Conservation (phyloP, 1,140 invertebrate genomes). For the Drosophila cardini region DNA sequence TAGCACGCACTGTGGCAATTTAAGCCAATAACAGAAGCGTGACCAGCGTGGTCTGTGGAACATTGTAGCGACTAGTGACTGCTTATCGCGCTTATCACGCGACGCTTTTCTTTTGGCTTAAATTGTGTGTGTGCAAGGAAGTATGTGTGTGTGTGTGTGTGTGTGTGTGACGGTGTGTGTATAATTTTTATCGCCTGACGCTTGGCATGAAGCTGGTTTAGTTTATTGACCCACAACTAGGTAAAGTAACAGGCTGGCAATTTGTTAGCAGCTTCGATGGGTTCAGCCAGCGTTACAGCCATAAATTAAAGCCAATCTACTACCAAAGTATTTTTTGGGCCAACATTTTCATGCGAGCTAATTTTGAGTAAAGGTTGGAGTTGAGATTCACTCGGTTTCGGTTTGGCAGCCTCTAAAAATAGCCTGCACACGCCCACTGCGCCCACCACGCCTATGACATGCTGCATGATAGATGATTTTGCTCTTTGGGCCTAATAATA, state of each 20-base stretch:
- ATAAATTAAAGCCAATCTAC: constrained; percentile 59
- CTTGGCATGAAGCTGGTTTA: constrained; percentile 40
- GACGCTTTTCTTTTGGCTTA: constrained; percentile 39
- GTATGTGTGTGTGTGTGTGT: too few species aligned
- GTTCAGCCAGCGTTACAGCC: constrained; percentile 32
- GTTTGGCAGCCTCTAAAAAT: constrained; percentile 54
- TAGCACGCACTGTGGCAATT: constrained; percentile 53
- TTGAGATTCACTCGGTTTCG: constrained; percentile 42
- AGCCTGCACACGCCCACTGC: constrained; percentile 29
- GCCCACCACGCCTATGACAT: constrained; percentile 13
- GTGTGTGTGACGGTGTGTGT: constrained; percentile 22
- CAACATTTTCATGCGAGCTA: constrained; percentile 71
- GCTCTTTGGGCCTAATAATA: constrained; percentile 60
- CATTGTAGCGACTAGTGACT: constrained; percentile 32
- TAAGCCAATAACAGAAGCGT: constrained; percentile 25
- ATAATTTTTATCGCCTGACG: constrained; percentile 71
- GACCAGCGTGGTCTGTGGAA: constrained; percentile 28
- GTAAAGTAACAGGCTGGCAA: constrained; percentile 61
- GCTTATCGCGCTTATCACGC: constrained; percentile 74
- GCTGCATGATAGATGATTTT: constrained; percentile 68
- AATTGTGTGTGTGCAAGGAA: too few species aligned
- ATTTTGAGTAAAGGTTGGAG: constrained; percentile 70
- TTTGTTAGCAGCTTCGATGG: constrained; percentile 58
- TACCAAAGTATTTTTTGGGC: constrained; percentile 32
- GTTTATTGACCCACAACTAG: constrained; percentile 75